Evolutionary conservation across 1,140 invertebrate species (phyloP).

Genomic region (Rhagoletis zephyria): DNA sequence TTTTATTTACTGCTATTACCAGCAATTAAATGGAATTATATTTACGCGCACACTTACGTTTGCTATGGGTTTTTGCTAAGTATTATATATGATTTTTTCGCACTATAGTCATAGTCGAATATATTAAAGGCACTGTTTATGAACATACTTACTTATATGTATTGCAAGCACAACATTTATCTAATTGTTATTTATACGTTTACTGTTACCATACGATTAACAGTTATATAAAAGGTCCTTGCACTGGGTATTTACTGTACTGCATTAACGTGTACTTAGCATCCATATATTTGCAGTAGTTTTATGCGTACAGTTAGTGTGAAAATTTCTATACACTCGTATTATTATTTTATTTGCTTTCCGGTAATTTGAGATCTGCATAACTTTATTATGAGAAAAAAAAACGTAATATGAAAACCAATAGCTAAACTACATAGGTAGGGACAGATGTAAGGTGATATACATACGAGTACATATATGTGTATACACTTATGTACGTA

Average conservation of each 20-base stretch:
- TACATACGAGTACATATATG: not conserved
- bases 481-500: not conserved
- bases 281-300: not conserved
- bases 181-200: no score
- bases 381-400: not conserved
- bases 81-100: no score
- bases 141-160: no score
- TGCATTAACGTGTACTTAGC: not conserved
- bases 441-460: not conserved
- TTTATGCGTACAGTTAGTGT: not conserved
- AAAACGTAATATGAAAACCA: not conserved
- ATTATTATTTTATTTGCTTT: constrained; percentile 7
- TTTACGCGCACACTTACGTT: no score
- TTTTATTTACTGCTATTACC: no score
- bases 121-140: no score
- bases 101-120: no score
- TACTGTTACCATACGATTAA: no score
- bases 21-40: no score
- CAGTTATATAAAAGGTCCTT: no score
- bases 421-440: not conserved
- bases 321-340: not conserved
- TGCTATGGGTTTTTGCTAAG: no score
- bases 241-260: not conserved
- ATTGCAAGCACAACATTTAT: no score
- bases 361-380: constrained; percentile 21